Base-by-base conservation (phyloP, 2,797 vertebrate genomes). In the Aulostomus chinensis region DNA sequence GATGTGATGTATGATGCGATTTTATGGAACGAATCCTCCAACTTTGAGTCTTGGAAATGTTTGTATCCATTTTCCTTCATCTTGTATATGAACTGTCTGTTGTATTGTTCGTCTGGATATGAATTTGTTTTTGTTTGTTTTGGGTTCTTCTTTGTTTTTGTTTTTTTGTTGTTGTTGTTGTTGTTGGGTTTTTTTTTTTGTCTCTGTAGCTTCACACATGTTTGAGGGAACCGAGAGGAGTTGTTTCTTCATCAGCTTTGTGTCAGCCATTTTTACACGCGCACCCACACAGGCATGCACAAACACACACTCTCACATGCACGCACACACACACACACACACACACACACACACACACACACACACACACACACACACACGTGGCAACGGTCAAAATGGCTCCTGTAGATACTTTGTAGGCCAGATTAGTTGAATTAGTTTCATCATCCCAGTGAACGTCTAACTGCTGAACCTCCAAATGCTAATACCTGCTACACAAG, bases 31-130 rank as follows among this genome's bases (percentile, higher is more conserved):
- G n/a, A n/a, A n/a, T n/a, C n/a, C n/a, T 84, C 65, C 43, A 25
- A 58, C 66, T 62, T 47, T 48, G n/a, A 54, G 51, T 73, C 45
- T 68, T 30, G 63, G 29, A 71, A 72, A 64, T 71, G 63, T 73
- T 32, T 79, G 68, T 80, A 18, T 72, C 68, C 77, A 76, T 72
- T 26, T 51, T 76, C 54, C 49, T 43, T 83, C 68, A 70, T 81
- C 68, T 10, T 83, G 76, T 86, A 66, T 84, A 68, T 48, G 54
- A 81, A 70, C 61, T 72, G 72, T 83, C 39, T 58, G 57, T 63
- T 75, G 73, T 77, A 36, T 62, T 43, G 48, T 68, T 59, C 58
- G 83, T 88, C 71, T 72, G 63, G 40, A 57, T 73, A 73, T 78
- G 51, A 55, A 67, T 51, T 25, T 67, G 58, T 75, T 73, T n/a